Evolutionary conservation across 2,113 vertebrate species (phyloP).

Genomic region (Amblyornis subalaris): DNA sequence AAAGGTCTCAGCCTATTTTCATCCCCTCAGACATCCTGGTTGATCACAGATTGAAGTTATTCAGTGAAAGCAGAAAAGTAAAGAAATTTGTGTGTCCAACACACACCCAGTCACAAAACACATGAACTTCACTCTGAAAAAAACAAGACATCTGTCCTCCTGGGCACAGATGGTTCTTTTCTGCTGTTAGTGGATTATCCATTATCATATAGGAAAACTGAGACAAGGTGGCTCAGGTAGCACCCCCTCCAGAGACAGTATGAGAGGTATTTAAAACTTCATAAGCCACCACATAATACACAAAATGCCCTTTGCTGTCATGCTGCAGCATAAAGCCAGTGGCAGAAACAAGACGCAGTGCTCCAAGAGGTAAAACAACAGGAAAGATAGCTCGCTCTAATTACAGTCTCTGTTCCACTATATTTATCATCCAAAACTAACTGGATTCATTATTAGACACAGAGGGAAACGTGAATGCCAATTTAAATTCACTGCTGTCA

Average conservation of each 20-base stretch:
- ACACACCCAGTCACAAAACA: background rate
- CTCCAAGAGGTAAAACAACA: background rate
- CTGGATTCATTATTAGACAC: background rate
- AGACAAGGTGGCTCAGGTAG: background rate
- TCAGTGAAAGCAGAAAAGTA: background rate
- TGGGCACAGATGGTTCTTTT: background rate
- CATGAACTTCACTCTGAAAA: background rate
- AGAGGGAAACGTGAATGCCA: background rate
- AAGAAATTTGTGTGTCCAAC: background rate
- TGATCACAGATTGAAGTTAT: background rate
- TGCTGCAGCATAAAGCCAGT: background rate
- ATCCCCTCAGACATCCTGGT: background rate
- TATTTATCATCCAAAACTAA: background rate
- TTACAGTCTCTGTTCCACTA: background rate
- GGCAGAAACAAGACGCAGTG: accelerated
- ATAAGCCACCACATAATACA: background rate
- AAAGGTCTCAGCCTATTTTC: background rate
- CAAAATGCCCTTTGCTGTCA: background rate
- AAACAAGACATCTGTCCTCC: background rate
- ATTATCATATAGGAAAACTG: background rate
- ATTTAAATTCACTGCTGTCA: background rate
- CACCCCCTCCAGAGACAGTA: background rate
- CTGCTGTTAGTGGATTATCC: background rate
- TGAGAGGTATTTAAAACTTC: background rate
- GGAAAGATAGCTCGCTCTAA: background rate